Evolutionary conservation across 2,113 vertebrate genomes (phyloP), one percentile per base, ranked within the genome.

Genomic region (Cranoglanis bouderius): DNA sequence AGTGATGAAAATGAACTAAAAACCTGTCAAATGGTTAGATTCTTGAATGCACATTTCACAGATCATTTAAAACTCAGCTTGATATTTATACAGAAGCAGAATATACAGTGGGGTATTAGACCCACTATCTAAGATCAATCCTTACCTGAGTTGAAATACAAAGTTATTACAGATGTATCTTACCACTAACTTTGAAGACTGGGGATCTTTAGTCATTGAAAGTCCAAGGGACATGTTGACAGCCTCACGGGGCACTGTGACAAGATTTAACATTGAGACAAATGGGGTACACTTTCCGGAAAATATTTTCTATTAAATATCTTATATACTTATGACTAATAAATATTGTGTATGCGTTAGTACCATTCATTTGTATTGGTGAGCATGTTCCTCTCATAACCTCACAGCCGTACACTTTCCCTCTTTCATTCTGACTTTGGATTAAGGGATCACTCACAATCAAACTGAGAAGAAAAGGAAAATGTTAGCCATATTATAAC

Each of bases 141-240:
- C 32, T 61, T 59, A 82, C 53, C 35, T 61, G 35, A 35, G n/a
- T 21, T 35, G 21, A 59, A 38, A 81, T 53, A 80, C 6, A 19
- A 26, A 53, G 3, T 80, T 32, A n/a, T 78, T 43, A 59, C 24
- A 57, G 8, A 9, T 14, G 12, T 24, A 26, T 77, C 94, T 94
- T 89, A 96, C 95, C 90, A 94, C 0, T 38, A 92, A 87, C 1
- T 85, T 88, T 88, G 87, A 75, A 81, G 89, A 90, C 0, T 0
- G 0, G 0, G 84, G 86, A 88, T 95, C 57, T 84, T 4, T 87
- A 51, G 83, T 75, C 95, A 96, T 92, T 12, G 94, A 90, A 72
- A 96, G 92, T 67, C 95, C 95, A 67, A 96, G 94, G 13, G 95
- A 96, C 93, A 94, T 93, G 90, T 95, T 95, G 82, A 94, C 85